Conservation (phyloP, 2,797 vertebrate species). For the Falco biarmicus region DNA sequence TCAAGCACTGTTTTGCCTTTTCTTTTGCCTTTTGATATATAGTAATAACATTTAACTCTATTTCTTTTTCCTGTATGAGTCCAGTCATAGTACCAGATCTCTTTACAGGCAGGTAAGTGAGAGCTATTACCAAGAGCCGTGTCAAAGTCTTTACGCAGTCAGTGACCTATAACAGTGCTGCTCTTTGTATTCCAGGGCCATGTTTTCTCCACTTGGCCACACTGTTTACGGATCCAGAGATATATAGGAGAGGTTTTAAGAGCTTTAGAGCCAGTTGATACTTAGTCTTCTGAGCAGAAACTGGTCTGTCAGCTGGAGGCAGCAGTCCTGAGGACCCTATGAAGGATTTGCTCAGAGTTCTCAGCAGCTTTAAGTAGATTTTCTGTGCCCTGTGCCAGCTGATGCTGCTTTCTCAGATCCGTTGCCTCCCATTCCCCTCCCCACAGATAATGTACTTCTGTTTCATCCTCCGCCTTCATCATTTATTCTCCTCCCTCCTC, state of each 20-base stretch:
- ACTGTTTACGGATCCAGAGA: not conserved
- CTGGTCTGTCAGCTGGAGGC: not conserved
- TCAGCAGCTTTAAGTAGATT: not conserved
- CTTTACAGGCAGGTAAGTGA: not conserved
- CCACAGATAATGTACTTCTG: not conserved
- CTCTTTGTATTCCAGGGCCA: not conserved
- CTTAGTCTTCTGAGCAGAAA: not conserved
- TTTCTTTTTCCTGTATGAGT: not conserved
- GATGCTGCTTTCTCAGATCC: not conserved
- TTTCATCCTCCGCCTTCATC: not conserved
- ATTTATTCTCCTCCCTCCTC: not conserved
- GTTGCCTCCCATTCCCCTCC: not conserved
- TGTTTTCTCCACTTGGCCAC: not conserved
- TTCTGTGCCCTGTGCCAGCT: not conserved
- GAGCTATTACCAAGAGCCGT: not conserved
- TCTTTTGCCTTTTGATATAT: not conserved
- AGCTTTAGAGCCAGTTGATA: not conserved
- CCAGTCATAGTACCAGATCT: not conserved
- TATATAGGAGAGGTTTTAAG: not conserved
- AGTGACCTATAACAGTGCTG: not conserved
- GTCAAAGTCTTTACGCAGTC: not conserved
- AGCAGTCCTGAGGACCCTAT: not conserved
- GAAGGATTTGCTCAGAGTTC: not conserved
- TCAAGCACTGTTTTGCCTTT: not conserved
- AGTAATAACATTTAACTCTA: not conserved